Percentiles rank a stretch among this genome's conserved stretches.
Conservation (phyloP, 2,888 invertebrate genomes). For the Patella ulyssiponensis region DNA sequence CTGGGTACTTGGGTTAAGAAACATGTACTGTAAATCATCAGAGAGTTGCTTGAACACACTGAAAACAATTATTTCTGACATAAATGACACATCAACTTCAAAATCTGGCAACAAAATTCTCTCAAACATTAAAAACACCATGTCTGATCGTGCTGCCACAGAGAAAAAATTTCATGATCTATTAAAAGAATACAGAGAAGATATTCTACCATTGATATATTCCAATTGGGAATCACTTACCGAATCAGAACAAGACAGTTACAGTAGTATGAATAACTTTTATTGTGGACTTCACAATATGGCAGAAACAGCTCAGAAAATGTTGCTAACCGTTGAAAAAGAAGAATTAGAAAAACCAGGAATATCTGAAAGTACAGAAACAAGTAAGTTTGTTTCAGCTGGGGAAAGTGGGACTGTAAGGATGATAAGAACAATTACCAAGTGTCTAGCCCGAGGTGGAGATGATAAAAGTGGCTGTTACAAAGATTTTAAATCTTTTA, state of each 20-base stretch:
- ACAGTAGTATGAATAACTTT: slow-evolving; percentile 22
- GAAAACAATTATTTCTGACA: not conserved
- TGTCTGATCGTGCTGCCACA: not conserved
- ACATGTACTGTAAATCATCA: not conserved
- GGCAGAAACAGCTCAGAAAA: slow-evolving; percentile 21
- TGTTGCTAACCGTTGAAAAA: not conserved
- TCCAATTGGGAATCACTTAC: slow-evolving; percentile 18
- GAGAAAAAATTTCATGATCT: slow-evolving; percentile 26
- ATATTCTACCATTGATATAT: slow-evolving; percentile 19
- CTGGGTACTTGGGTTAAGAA: not conserved
- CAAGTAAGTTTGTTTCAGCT: not conserved
- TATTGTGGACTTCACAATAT: slow-evolving; percentile 33
- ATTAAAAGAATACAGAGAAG: slow-evolving; percentile 17
- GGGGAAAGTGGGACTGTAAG: slow-evolving; percentile 3
- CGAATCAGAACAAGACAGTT: slow-evolving; percentile 6
- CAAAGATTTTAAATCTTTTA: slow-evolving; percentile 1
- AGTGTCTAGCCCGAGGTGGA: slow-evolving; percentile 8
- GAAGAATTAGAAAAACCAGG: not conserved
- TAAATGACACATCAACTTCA: not conserved
- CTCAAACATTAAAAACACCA: not conserved
- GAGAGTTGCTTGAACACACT: not conserved
- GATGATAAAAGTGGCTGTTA: slow-evolving; percentile 17
- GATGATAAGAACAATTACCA: not conserved
- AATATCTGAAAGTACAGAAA: not conserved
- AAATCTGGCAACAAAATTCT: not conserved